Evolutionary conservation across 1,140 invertebrate species (phyloP).

Genomic region (Trachymyrmex cornetzi): DNA sequence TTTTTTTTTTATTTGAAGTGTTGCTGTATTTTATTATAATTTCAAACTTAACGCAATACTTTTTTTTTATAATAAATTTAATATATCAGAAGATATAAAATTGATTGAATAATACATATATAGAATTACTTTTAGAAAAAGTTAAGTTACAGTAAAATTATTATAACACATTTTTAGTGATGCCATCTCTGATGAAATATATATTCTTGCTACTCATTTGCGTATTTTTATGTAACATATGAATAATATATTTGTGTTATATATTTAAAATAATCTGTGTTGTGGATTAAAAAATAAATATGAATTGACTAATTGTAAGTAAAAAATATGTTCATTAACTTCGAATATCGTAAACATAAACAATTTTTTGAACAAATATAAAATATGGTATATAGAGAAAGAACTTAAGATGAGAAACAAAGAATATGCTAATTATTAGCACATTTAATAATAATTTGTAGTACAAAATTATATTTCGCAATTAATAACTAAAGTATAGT

Average conservation of each 20-base stretch:
- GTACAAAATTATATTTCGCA: conserved; percentile 11
- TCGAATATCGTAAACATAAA: not conserved
- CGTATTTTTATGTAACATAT: not conserved
- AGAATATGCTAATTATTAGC: not conserved
- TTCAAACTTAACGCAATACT: not conserved
- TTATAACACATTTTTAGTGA: not conserved
- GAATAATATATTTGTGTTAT: conserved; percentile 13
- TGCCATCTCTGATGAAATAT: not conserved
- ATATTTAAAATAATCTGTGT: conserved; percentile 29
- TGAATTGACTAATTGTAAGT: not conserved
- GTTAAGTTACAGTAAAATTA: not conserved
- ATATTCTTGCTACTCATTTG: not conserved
- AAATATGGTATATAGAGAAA: not conserved
- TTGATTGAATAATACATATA: not conserved
- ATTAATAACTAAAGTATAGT: not conserved
- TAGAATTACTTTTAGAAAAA: not conserved
- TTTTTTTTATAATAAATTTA: conserved; percentile 20
- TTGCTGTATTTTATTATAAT: not conserved
- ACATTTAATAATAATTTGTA: not conserved
- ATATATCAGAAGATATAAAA: not conserved
- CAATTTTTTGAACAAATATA: not conserved
- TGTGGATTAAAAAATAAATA: not conserved
- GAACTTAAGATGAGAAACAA: not conserved
- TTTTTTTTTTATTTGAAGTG: conserved; percentile 9
- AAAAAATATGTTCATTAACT: conserved; percentile 6